Percentiles rank a stretch among this genome's conserved stretches.
These are phyloP conservation scores for Petrolisthes cinctipes DNA, from an alignment of 2,888 invertebrate species.

Conservation along the genomic window DNA sequence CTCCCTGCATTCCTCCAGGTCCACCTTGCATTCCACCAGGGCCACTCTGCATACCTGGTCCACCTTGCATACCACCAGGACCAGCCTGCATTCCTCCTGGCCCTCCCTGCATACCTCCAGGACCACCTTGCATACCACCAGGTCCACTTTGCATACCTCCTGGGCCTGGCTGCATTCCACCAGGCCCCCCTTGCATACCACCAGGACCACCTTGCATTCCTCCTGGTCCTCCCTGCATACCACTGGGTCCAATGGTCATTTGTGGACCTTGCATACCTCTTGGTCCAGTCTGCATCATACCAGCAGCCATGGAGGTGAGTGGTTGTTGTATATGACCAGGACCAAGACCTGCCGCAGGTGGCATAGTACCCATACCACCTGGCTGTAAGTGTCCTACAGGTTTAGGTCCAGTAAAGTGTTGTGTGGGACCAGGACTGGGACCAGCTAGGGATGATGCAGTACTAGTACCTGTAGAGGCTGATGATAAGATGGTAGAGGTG, in stretches of 20 bases:
- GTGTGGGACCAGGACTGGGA: conserved; percentile 14
- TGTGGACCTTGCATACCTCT: conserved; percentile 27
- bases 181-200: conserved; percentile 45
- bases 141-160: conserved; percentile 42
- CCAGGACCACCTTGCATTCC: conserved; percentile 49
- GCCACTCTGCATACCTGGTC: conserved; percentile 39
- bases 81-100: conserved; percentile 26
- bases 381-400: conserved; percentile 48
- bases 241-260: neutral
- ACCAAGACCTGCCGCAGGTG: conserved; percentile 31
- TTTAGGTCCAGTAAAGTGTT: conserved; percentile 38
- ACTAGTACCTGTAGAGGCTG: conserved; percentile 32
- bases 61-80: conserved; percentile 15
- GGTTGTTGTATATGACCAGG: conserved; percentile 45
- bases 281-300: conserved; percentile 45
- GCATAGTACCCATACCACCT: conserved; percentile 36
- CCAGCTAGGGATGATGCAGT: conserved; percentile 17
- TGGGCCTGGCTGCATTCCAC: conserved; percentile 40
- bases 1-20: conserved; percentile 34
- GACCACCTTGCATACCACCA: conserved; percentile 37
- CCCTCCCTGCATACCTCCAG: conserved; percentile 32
- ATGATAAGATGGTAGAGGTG: conserved; percentile 17
- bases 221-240: conserved; percentile 35
- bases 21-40: conserved; percentile 36
- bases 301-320: conserved; percentile 52